Evolutionary conservation across 2,888 invertebrate species (phyloP).

Genomic region (Loripinus fragilis): DNA sequence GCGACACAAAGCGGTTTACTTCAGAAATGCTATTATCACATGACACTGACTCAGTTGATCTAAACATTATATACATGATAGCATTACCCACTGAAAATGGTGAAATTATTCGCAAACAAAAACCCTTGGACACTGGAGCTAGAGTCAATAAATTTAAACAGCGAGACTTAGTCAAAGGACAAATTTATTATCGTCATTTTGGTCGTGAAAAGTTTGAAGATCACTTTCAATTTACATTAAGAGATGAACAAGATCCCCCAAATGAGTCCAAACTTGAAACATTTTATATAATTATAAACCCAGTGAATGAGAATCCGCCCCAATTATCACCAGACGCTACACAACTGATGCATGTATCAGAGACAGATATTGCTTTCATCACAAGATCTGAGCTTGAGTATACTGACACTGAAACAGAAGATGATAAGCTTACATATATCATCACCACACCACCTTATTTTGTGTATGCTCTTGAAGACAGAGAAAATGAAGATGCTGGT

Average conservation of each 20-base stretch:
- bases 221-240: slow-evolving; percentile 78
- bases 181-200: slow-evolving; percentile 81
- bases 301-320: slow-evolving; percentile 82
- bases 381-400: slow-evolving; percentile 79
- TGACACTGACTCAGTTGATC: slow-evolving; percentile 80
- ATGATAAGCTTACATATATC: slow-evolving; percentile 77
- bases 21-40: slow-evolving; percentile 76
- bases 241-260: slow-evolving; percentile 80
- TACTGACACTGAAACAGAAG: slow-evolving; percentile 79
- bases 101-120: slow-evolving; percentile 75
- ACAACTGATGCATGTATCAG: slow-evolving; percentile 76
- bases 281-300: slow-evolving; percentile 77
- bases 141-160: slow-evolving; percentile 79
- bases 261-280: slow-evolving; percentile 79
- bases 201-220: slow-evolving; percentile 78
- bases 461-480: slow-evolving; percentile 77
- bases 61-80: slow-evolving; percentile 79
- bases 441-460: slow-evolving; percentile 81
- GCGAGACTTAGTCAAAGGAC: slow-evolving; percentile 79
- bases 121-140: slow-evolving; percentile 75
- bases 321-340: slow-evolving; percentile 75
- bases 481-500: slow-evolving; percentile 80
- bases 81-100: slow-evolving; percentile 78
- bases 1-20: slow-evolving; percentile 76
- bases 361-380: slow-evolving; percentile 79